These are phyloP conservation scores for Drosophila maculinotata DNA, from an alignment of 2,888 invertebrate genomes.

Conservation along the genomic window DNA sequence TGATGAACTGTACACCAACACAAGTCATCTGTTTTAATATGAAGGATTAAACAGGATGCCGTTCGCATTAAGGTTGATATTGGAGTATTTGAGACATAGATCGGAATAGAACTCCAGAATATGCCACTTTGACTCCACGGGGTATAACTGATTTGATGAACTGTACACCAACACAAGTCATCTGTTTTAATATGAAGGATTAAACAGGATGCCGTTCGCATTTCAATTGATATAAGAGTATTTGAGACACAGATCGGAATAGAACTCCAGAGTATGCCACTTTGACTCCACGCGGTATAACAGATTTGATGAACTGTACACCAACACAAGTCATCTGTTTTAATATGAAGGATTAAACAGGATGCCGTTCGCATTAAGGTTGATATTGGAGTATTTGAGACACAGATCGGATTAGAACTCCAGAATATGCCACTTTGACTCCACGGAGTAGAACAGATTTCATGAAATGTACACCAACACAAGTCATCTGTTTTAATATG, in stretches of 20 bases:
- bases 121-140: constrained; percentile 39
- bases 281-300: constrained; percentile 37
- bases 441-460: constrained; percentile 15
- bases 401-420: constrained; percentile 10
- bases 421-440: constrained; percentile 51
- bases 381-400: constrained; percentile 49
- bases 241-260: constrained; percentile 36
- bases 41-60: constrained; percentile 5
- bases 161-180: constrained; percentile 40
- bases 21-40: constrained; percentile 10
- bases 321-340: constrained; percentile 58
- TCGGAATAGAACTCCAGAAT: neutral
- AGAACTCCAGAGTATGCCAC: constrained; percentile 45
- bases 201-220: constrained; percentile 41
- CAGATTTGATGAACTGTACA: constrained; percentile 6
- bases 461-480: constrained; percentile 25
- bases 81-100: constrained; percentile 17
- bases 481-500: constrained; percentile 56
- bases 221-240: constrained; percentile 27
- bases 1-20: constrained; percentile 1
- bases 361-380: constrained; percentile 46
- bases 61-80: constrained; percentile 6
- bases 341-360: constrained; percentile 41
- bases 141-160: neutral
- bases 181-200: constrained; percentile 34